phyloP scores from a whole-genome alignment of 2,113 vertebrate genomes.

The Hyla sarda region DNA sequence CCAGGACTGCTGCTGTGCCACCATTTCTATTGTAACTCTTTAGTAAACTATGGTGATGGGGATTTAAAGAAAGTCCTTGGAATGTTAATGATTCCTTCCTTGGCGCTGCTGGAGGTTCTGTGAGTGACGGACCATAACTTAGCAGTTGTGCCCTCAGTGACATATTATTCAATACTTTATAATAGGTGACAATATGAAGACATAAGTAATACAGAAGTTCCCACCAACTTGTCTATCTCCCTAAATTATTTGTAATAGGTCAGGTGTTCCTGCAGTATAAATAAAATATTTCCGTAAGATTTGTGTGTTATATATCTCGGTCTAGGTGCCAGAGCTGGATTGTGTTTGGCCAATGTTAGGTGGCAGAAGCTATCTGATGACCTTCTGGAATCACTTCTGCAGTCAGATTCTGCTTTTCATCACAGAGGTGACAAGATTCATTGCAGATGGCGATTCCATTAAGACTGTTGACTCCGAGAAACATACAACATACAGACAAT shows the following conservation, averaged over 20 bases:
- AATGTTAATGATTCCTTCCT: neutral
- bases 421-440: neutral
- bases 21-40: neutral
- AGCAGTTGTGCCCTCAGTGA: neutral
- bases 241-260: neutral
- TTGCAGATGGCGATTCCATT: neutral
- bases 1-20: neutral
- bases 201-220: neutral
- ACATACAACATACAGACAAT: neutral
- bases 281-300: neutral
- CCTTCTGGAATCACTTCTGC: neutral
- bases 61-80: neutral
- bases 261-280: neutral
- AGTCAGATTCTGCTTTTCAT: neutral
- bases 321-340: neutral
- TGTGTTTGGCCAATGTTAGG: neutral
- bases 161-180: neutral
- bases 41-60: neutral
- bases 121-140: neutral
- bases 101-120: conserved; percentile 5
- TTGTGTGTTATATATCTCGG: neutral
- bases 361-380: neutral
- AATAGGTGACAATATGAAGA: neutral
- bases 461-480: neutral
- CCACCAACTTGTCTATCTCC: neutral